phyloP scores from a whole-genome alignment of 2,888 invertebrate species.

The Tanypteryx hageni region DNA sequence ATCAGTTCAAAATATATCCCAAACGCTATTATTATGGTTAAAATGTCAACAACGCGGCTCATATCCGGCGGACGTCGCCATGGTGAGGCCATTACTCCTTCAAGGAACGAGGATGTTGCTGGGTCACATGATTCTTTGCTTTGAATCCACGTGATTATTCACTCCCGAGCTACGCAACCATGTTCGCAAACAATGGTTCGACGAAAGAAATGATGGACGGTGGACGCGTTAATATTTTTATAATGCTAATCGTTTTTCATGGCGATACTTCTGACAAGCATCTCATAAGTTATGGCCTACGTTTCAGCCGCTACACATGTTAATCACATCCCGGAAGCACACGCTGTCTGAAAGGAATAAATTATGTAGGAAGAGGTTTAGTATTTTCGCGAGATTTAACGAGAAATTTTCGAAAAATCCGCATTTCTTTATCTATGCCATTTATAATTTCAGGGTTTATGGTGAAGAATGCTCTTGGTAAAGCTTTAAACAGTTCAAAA shows the following conservation, averaged over 20 bases:
- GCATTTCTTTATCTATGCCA: background rate
- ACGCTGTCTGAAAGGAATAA: background rate
- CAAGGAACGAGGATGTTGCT: background rate
- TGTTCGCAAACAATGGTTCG: background rate
- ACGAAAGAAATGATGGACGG: background rate
- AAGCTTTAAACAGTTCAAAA: background rate
- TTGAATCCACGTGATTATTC: background rate
- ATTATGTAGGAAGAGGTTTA: conserved; percentile 20
- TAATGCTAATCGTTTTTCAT: background rate
- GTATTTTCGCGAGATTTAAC: background rate
- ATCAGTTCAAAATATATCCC: too few relatives aligned
- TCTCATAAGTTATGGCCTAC: conserved; percentile 9
- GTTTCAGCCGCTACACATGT: background rate
- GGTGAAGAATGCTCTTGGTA: background rate
- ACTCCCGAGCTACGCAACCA: background rate
- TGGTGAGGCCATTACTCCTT: background rate
- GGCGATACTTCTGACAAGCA: background rate
- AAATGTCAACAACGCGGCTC: background rate
- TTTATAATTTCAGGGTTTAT: background rate
- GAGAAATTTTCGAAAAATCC: background rate
- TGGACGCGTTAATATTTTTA: conserved; percentile 1
- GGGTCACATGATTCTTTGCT: background rate
- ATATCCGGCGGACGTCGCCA: background rate
- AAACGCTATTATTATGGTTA: too few relatives aligned
- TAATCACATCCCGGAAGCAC: conserved; percentile 38